Percentiles rank a stretch among this genome's conserved stretches.
Evolutionary conservation across 2,113 vertebrate species (phyloP).

Genomic region (Plecotus auritus): DNA sequence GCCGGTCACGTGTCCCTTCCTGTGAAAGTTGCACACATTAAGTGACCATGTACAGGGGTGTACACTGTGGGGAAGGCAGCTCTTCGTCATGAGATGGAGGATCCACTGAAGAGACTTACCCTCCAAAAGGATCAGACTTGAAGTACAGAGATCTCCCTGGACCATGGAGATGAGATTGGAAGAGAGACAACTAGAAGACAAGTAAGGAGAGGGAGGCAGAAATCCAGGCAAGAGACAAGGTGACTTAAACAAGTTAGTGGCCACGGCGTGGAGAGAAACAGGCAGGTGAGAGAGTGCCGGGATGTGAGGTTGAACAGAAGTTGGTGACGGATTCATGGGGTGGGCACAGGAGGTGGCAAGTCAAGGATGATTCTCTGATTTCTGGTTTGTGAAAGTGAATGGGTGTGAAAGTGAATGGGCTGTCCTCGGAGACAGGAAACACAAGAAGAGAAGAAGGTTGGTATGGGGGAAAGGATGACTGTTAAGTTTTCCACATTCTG

Average conservation of each 20-base stretch:
- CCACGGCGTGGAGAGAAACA: neutral
- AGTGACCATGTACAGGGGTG: neutral
- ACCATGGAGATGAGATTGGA: neutral
- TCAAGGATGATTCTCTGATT: neutral
- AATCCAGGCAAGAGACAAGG: neutral
- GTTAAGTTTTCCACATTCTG: neutral
- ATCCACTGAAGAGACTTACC: neutral
- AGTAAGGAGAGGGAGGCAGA: neutral
- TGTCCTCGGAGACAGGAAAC: neutral
- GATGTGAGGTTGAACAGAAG: neutral
- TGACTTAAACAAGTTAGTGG: neutral
- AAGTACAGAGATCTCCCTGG: neutral
- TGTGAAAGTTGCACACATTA: neutral
- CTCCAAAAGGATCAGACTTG: neutral
- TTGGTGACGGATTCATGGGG: neutral
- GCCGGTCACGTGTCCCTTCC: neutral
- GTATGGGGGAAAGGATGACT: fast-evolving
- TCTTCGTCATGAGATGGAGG: no score
- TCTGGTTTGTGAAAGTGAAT: neutral
- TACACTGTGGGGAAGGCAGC: neutral
- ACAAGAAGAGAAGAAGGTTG: neutral
- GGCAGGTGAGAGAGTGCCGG: neutral
- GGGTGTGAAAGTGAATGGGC: neutral
- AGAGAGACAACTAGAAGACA: neutral
- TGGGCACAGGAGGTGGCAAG: neutral